Conservation (phyloP, 2,113 vertebrate genomes). For the Ptilonorhynchus violaceus region DNA sequence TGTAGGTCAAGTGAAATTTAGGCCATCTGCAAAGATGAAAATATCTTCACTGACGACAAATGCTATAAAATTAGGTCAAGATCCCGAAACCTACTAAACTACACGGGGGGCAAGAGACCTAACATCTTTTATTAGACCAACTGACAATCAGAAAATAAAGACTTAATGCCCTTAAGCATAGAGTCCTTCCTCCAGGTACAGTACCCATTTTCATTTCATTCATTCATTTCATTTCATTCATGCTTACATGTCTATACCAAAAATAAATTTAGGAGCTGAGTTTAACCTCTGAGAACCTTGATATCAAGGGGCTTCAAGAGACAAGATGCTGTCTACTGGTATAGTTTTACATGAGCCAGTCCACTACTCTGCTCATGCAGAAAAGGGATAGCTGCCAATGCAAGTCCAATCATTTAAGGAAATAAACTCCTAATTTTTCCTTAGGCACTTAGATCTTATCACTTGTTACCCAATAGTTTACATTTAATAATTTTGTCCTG, state of each 20-base stretch:
- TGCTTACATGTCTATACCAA: background rate
- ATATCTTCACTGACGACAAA: background rate
- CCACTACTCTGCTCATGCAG: background rate
- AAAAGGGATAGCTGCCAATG: background rate
- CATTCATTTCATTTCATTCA: background rate
- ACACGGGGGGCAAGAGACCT: background rate
- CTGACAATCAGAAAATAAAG: background rate
- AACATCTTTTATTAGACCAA: background rate
- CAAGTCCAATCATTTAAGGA: background rate
- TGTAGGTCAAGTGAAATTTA: conserved; percentile 16
- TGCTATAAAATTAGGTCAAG: background rate
- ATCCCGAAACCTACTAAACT: background rate
- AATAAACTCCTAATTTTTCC: background rate
- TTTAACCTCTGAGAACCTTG: background rate
- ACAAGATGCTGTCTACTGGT: background rate
- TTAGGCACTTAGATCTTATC: background rate
- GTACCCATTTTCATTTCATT: background rate
- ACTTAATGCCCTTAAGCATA: background rate
- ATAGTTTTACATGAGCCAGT: background rate
- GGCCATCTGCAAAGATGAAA: background rate
- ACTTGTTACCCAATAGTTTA: background rate
- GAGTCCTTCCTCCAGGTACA: background rate
- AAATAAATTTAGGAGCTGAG: background rate
- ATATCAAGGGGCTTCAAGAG: background rate
- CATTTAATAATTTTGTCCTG: background rate